phyloP scores from a whole-genome alignment of 2,888 invertebrate species.

The Brenthis ino region DNA sequence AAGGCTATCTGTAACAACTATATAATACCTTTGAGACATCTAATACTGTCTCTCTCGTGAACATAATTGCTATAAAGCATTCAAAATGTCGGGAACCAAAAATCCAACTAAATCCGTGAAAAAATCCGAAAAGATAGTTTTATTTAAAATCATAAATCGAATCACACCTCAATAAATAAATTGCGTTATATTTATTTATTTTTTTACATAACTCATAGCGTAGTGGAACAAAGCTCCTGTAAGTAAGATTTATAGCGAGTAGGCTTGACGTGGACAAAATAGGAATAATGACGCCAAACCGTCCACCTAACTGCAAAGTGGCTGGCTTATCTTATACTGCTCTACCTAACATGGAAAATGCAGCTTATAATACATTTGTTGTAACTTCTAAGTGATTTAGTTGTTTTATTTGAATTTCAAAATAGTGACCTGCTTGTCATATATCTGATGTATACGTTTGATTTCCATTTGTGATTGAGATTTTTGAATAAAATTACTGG shows the following conservation, averaged over 20 bases:
- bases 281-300: constrained; percentile 33
- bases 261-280: constrained; percentile 31
- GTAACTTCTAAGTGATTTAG: constrained; percentile 10
- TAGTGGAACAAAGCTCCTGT: constrained; percentile 20
- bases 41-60: no score
- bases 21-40: no score
- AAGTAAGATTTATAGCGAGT: constrained; percentile 32
- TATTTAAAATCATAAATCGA: no score
- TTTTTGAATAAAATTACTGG: no score
- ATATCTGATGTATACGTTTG: no score
- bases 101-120: no score
- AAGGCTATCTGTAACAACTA: no score
- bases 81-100: no score
- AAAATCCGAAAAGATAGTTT: no score
- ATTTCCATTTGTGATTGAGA: no score
- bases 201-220: constrained; percentile 5
- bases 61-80: no score
- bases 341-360: constrained; percentile 18
- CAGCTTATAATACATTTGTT: constrained; percentile 15
- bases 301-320: constrained; percentile 18
- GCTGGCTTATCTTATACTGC: constrained; percentile 25
- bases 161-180: background rate
- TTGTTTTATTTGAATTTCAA: background rate
- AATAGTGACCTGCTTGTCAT: constrained; percentile 1
- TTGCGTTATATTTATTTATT: background rate